Conservation (phyloP, 2,113 vertebrate species). For the Gadus macrocephalus region DNA sequence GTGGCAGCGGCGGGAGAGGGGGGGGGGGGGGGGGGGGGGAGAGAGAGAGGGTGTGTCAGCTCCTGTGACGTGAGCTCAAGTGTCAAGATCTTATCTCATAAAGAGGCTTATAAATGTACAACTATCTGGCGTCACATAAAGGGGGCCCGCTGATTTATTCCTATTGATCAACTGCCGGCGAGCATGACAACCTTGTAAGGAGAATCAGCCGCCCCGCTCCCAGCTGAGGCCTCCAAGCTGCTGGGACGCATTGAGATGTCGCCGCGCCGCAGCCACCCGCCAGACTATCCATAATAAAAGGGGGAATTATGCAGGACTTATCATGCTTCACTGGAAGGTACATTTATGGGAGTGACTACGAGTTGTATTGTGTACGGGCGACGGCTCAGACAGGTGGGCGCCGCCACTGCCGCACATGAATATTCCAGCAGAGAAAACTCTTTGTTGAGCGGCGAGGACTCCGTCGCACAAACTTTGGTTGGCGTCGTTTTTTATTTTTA, state of each 20-base stretch:
- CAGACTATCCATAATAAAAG: constrained; percentile 56
- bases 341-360: neutral
- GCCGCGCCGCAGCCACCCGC: constrained; percentile 43
- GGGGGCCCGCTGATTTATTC: constrained; percentile 70
- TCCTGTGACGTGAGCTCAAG: constrained; percentile 65
- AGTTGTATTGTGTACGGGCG: neutral
- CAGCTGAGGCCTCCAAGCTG: constrained; percentile 46
- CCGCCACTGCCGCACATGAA: constrained; percentile 40
- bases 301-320: constrained; percentile 63
- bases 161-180: constrained; percentile 71
- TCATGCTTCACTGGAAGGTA: constrained; percentile 34
- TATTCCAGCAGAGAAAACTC: constrained; percentile 49
- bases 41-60: constrained; percentile 29
- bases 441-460: constrained; percentile 13
- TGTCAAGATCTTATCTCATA: constrained; percentile 74
- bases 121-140: constrained; percentile 73
- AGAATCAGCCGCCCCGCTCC: constrained; percentile 67
- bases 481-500: constrained; percentile 21
- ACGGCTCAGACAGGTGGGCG: constrained; percentile 27
- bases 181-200: constrained; percentile 66
- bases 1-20: too few relatives aligned
- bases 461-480: constrained; percentile 47
- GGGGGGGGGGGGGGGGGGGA: constrained; percentile 5
- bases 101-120: constrained; percentile 77
- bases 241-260: constrained; percentile 28